Evolutionary conservation across 2,113 vertebrate genomes (phyloP), one percentile per base, ranked within the genome.

Genomic region (Tupaia chinensis): DNA sequence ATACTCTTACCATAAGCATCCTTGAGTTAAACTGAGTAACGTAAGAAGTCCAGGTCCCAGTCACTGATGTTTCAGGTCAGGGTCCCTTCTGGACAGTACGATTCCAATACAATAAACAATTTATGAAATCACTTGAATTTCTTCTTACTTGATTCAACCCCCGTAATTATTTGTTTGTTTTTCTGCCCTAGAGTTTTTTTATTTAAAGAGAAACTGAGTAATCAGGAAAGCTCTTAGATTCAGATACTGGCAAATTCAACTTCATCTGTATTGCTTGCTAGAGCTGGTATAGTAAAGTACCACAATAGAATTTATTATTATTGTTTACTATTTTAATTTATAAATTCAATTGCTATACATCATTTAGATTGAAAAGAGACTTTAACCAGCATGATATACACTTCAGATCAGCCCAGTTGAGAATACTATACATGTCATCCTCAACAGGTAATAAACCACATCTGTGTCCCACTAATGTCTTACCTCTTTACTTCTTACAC

Each of bases 41-140:
- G 5, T 11, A 70, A 22, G 56, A 15, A 54, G 5, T 22, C 34
- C 86, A 72, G 32, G 14, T 7, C 54, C 13, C 44, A 84, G 23
- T 60, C 69, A 60, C 8, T 19, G 56, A 89, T 15, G 9, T 34
- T 76, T 6, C n/a, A 0, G 12, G 53, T 93, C 19, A 83, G 58
- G 34, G 25, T 77, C 53, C 22, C 77, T 29, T 56, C 76, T 70
- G 20, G 14, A 29, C 14, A 70, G 61, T 83, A 79, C 69, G 25
- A 93, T 83, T 86, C 13, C 11, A 84, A 7, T 3, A 65, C 5
- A 19, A 29, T 60, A 94, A 96, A 78, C 63, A 89, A 93, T 70
- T 54, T 60, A 53, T 70, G 56, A 88, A 83, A 95, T 79, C 74
- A 87, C 32, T 86, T 61, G 11, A 83, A 77, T 66, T 87, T 82